Base-by-base conservation (phyloP, 1,140 invertebrate genomes). In the Lycorma delicatula region DNA sequence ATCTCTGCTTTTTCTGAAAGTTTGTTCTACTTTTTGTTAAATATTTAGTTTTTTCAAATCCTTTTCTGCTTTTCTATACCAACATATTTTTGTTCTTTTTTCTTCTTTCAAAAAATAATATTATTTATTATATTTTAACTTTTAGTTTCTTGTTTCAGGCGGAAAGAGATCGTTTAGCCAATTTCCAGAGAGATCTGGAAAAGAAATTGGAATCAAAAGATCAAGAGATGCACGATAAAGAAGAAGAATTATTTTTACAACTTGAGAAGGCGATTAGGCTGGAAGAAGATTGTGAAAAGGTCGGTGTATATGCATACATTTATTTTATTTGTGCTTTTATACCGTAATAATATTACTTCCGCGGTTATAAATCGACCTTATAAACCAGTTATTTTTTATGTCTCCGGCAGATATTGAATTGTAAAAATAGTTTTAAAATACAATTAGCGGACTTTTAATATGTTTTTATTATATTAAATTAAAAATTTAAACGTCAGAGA, bases 191-290 rank as follows among this genome's bases (percentile, higher is more conserved):
- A 3, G 68, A 71, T 31, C 61, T 82, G 63, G 76, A 79, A 25
- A 72, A 68, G 60, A 69, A 74, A 50, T 62, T 83, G 29, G 78
- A 81, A 62, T 72, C 71, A 12, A 76, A 75, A 60, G 79, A 82
- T 48, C 61, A 72, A 5, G 74, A 81, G 31, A 65, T 82, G 3
- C 74, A 75, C 26, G 77, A 79, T 56, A 82, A 81, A 63, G 81
- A 83, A 63, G 80, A 81, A 56, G 81, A 83, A 60, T 72, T 82
- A 22, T 83, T 83, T 63, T 60, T 79, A 1, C 79, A 83, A 58
- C 67, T 82, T 29, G 81, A 82, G 64, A 70, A 76, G 36, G 77
- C 75, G 28, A 71, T 83, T 5, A 74, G 78, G 26, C 67, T 82
- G 27, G 81, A 83, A 60, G 81, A 82, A 59, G 80, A 82, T 60